Evolutionary conservation across 2,113 vertebrate species (phyloP), one percentile per base, ranked within the genome.

Genomic region (Desmodus rotundus): DNA sequence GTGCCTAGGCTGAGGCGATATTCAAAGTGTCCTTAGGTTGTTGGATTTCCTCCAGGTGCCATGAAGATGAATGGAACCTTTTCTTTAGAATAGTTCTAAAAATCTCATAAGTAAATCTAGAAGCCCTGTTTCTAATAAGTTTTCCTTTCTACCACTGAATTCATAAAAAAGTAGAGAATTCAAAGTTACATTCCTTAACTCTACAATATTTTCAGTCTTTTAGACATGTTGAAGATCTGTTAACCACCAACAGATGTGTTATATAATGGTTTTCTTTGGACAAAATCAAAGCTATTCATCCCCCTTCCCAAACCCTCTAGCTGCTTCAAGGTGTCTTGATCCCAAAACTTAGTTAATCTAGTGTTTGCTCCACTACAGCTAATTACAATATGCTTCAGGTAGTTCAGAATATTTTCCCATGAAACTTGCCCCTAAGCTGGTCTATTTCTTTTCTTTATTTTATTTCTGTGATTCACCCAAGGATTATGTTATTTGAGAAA

Each of bases 181-280:
- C 93, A 97, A 97, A 98, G 98, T 98, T 98, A 98, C 97, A 96
- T 94, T 97, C 96, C 91, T 98, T 97, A 97, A 98, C 96, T 97
- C 97, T 98, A 98, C 96, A 97, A 95, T 97, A 98, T 96, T 96
- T 97, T 98, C 85, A 96, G 96, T 97, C 95, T 98, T 95, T 97
- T 96, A 98, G 95, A 95, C 97, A 98, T 96, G 68, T 94, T 98
- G 96, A 98, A 97, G 93, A 97, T 93, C 97, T 97, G 96, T 98
- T 98, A 98, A 98, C 96, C 96, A 97, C 81, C 97, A 98, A 97
- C 98, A 98, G 98, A 98, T 98, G 98, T 98, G 97, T 96, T 98
- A 95, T 97, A 89, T 76, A 92, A 94, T 97, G 84, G 96, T 97
- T 97, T 85, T 97, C 96, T 97, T 97, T 97, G 97, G 97, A 98